Conservation (phyloP, 2,113 vertebrate genomes). For the Lagopus muta region DNA sequence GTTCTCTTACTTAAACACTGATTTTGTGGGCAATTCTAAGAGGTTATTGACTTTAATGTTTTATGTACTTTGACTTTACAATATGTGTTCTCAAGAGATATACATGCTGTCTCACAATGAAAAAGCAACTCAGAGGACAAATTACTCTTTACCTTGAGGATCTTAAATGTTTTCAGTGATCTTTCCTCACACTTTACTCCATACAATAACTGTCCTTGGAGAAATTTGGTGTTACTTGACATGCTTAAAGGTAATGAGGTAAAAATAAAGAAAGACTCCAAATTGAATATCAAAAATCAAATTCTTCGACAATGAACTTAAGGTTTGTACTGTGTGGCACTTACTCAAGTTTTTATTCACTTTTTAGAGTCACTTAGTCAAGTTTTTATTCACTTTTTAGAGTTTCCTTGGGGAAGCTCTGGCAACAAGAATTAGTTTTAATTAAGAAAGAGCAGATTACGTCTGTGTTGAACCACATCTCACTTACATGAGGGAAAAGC, state of each 20-base stretch:
- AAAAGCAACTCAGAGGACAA: neutral
- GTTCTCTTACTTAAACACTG: neutral
- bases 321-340: neutral
- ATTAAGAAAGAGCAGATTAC: neutral
- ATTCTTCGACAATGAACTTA: neutral
- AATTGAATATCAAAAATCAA: neutral
- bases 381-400: neutral
- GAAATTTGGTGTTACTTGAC: neutral
- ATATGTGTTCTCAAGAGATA: neutral
- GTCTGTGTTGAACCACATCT: neutral
- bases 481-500: neutral
- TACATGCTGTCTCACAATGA: neutral
- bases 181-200: neutral
- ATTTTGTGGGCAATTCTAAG: neutral
- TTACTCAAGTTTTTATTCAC: neutral
- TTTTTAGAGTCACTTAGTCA: neutral
- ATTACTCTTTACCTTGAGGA: neutral
- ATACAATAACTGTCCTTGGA: neutral
- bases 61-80: constrained; percentile 6
- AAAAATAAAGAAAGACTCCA: neutral
- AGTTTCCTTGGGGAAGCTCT: neutral
- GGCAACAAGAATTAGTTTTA: neutral
- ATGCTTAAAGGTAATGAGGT: neutral
- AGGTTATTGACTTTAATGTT: neutral
- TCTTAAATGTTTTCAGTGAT: neutral